These are phyloP conservation scores for Melanotaenia nigrans DNA, from an alignment of 2,797 vertebrate species.

Conservation along the genomic window DNA sequence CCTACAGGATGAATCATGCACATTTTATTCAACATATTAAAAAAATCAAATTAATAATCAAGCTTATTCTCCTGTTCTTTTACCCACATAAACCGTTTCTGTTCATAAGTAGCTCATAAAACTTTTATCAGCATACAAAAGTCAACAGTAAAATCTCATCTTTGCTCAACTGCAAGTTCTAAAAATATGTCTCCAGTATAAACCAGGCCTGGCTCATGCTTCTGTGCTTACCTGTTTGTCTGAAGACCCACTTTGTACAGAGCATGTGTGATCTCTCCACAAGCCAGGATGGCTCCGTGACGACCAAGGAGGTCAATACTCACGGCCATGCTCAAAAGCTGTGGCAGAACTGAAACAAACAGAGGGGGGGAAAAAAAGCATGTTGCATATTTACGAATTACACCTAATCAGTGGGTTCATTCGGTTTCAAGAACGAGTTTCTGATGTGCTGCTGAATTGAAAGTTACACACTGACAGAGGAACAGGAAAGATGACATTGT, in stretches of 20 bases:
- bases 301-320: conserved; percentile 89
- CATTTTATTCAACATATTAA: not conserved
- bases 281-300: conserved; percentile 93
- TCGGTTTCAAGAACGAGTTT: not conserved
- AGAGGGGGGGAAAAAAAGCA: not conserved
- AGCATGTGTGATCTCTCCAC: conserved; percentile 90
- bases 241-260: conserved; percentile 84
- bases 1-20: conserved; percentile 70
- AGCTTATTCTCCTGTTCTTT: not conserved
- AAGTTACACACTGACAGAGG: conserved; percentile 1
- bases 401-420: conserved; percentile 9
- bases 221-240: conserved; percentile 83
- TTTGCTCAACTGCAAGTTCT: not conserved
- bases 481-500: conserved; percentile 68
- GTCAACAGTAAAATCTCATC: not conserved
- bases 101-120: not conserved
- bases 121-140: not conserved
- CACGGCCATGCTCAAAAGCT: conserved; percentile 85
- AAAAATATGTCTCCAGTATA: not conserved
- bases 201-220: not conserved
- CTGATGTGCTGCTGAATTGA: not conserved
- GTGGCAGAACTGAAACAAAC: conserved; percentile 86
- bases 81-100: not conserved
- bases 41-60: not conserved
- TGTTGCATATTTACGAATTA: not conserved